Evolutionary conservation across 1,140 invertebrate species (phyloP).

Genomic region (Elymnias hypermnestra): DNA sequence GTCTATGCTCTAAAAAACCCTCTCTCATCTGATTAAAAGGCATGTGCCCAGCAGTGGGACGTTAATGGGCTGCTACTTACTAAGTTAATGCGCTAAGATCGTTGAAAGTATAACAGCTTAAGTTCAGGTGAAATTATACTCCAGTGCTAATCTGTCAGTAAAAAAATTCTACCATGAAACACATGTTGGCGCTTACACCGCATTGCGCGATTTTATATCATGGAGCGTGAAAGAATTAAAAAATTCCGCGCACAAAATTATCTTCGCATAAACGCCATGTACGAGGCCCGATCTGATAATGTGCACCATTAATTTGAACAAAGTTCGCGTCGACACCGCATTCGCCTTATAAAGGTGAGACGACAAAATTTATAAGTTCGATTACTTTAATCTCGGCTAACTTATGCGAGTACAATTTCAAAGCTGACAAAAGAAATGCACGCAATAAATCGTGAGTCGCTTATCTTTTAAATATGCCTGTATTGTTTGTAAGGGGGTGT

Average conservation of each 20-base stretch:
- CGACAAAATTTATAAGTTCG: conserved; percentile 76
- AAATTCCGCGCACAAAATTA: conserved; percentile 67
- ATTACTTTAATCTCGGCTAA: conserved; percentile 75
- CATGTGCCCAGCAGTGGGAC: no score
- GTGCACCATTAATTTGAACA: conserved; percentile 72
- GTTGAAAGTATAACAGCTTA: no score
- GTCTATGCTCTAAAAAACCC: no score
- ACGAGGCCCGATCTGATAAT: conserved; percentile 71
- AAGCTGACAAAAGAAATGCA: conserved; percentile 76
- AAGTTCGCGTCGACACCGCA: conserved; percentile 71
- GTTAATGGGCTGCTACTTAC: no score
- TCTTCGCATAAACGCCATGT: conserved; percentile 73
- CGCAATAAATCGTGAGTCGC: conserved; percentile 64
- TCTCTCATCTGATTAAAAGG: no score
- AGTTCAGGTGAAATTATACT: no score
- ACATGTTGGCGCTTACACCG: conserved; percentile 46
- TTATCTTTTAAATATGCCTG: conserved; percentile 69
- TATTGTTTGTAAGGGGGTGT: conserved; percentile 66
- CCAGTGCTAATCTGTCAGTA: no score
- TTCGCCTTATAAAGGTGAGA: conserved; percentile 71
- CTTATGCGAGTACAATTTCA: conserved; percentile 75
- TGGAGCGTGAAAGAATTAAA: conserved; percentile 52
- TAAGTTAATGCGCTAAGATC: no score
- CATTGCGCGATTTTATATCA: conserved; percentile 24
- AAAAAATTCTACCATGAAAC: conserved; percentile 19